Evolutionary conservation across 1,140 invertebrate genomes (phyloP), one percentile per base, ranked within the genome.

Genomic region (Cryptotermes secundus): DNA sequence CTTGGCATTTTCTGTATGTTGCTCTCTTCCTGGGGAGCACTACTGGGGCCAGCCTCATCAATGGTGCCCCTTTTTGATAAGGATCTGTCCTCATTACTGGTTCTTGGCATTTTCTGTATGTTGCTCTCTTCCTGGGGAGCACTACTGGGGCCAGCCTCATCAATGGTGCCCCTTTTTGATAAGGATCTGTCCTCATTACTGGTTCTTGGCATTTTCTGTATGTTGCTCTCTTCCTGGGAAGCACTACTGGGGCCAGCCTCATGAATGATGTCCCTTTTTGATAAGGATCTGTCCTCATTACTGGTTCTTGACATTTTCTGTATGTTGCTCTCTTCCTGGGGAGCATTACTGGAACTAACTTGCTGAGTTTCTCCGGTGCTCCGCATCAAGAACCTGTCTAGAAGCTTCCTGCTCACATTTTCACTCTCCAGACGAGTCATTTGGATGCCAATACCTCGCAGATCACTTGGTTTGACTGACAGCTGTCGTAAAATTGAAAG

Each of bases 361-460:
- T 81, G 34, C 81, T 83, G 49, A 82, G 0, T 26, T 83, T 34
- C 82, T 82, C 80, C 83, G 81, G 82, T 84, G 35, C 16, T 31
- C 24, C 38, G 81, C 34, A 84, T 38, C n/a, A 85, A 86, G 31
- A 90, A 88, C 86, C 36, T 81, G 49, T 34, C 89, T 86, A 88
- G 89, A 86, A 88, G 88, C 86, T 89, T 81, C 88, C 87, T 87
- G 49, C 88, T 88, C 65, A 86, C 86, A 83, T 88, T 90, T 7
- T 85, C 83, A 81, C 91, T 92, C 88, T 95, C 94, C 86, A 96
- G 89, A 89, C 93, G 94, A 0, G 93, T 92, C 12, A 96, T 90
- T 87, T 96, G 95, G 86, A 96, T 96, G 81, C 95, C 95, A 85
- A 97, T 92, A 2, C 96, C 95, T 87, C 96, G 92, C 87, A 96